phyloP scores from a whole-genome alignment of 2,113 vertebrate genomes.

The Phasianus colchicus region DNA sequence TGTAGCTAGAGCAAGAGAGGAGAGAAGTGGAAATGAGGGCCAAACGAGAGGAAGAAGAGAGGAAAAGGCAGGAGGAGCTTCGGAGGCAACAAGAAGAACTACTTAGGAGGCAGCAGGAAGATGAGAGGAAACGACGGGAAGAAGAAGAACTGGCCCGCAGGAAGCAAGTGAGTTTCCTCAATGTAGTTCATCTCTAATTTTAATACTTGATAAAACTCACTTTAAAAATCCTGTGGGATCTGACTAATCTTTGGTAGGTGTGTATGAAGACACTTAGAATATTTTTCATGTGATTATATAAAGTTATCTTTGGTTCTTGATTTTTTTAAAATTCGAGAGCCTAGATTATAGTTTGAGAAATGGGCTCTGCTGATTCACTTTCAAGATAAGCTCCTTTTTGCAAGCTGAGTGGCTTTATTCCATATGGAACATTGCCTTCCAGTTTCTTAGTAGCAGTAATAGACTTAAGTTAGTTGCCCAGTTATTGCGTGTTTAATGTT shows the following conservation, averaged over 20 bases:
- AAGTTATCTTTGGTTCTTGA: neutral
- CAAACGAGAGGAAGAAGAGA: constrained; percentile 96
- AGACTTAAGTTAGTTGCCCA: neutral
- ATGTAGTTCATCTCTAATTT: constrained; percentile 49
- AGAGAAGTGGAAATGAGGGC: constrained; percentile 93
- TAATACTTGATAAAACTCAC: constrained; percentile 40
- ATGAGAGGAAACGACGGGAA: constrained; percentile 92
- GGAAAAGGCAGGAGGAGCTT: constrained; percentile 87
- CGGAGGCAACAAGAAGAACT: constrained; percentile 90
- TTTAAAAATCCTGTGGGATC: constrained; percentile 60
- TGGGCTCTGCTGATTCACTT: neutral
- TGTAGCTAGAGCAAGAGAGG: constrained; percentile 92
- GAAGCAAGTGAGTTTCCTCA: constrained; percentile 87
- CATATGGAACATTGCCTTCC: neutral
- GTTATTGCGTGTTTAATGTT: neutral
- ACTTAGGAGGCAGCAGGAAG: constrained; percentile 88
- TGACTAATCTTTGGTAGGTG: constrained; percentile 48
- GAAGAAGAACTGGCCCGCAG: constrained; percentile 93
- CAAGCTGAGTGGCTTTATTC: neutral
- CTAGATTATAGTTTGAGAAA: neutral
- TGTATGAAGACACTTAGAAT: constrained; percentile 37
- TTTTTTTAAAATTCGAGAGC: neutral
- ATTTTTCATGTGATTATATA: constrained; percentile 49
- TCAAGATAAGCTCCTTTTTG: neutral
- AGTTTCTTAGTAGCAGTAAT: neutral